Evolutionary conservation across 2,888 invertebrate genomes (phyloP).

Genomic region (Megaustenia siamemsis): DNA sequence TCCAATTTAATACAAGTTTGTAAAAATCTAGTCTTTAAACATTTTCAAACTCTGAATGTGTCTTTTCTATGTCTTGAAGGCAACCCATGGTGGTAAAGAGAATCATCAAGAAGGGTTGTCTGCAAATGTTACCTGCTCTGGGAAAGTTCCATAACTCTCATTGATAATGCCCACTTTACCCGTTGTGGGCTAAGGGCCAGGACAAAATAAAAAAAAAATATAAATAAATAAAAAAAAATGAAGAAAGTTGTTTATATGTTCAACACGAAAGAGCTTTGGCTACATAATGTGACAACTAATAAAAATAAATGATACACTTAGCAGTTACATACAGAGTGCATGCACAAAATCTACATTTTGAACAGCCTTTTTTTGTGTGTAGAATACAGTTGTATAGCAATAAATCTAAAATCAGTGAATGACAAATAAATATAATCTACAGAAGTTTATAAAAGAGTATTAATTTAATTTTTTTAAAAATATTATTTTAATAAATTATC

Average conservation of each 20-base stretch:
- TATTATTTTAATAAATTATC: no score
- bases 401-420: no score
- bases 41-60: slow-evolving; percentile 38
- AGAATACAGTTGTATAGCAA: no score
- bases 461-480: no score
- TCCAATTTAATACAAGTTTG: no score
- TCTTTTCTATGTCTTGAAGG: background rate
- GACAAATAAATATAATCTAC: no score
- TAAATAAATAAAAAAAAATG: slow-evolving; percentile 44
- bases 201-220: background rate
- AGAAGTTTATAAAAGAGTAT: no score
- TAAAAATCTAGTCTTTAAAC: background rate
- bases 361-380: background rate
- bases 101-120: background rate
- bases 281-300: background rate
- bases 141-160: slow-evolving; percentile 54
- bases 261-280: background rate
- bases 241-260: background rate
- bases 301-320: background rate
- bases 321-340: background rate
- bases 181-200: slow-evolving; percentile 39
- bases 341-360: background rate
- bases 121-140: slow-evolving; percentile 47
- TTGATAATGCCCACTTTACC: slow-evolving; percentile 52
- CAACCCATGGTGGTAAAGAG: background rate